Evolutionary conservation across 2,888 invertebrate genomes (phyloP), one percentile per base, ranked within the genome.

Genomic region (Belgica antarctica): DNA sequence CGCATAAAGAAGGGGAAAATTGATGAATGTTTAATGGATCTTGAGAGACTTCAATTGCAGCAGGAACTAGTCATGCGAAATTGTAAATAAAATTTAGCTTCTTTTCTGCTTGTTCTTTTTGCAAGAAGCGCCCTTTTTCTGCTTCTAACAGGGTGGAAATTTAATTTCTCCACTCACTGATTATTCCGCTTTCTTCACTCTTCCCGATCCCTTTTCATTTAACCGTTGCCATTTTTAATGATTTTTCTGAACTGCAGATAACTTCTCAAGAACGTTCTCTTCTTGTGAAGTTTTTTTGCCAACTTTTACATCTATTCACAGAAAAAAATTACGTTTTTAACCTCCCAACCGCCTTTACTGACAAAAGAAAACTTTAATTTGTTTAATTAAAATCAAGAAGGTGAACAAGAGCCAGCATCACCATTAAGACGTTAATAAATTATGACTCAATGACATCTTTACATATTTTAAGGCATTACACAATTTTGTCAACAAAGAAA

Each of bases 11-110:
- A 12, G 15, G 25, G 57, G 15, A 24, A 68, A 68, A 57, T 46
- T 68, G 68, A 68, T 68, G 68, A 68, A 68, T 57, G 34, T 68
- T 68, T 68, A 68, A 68, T 68, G 68, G 57, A 52, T 68, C 68
- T 52, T 47, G 46, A 63, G 15, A 46, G 8, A 25, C 41, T 41
- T 65, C 63, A 65, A 65, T 46, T 65, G 63, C 63, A 65, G 63
- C 22, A 22, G 27, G 46, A 57, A 57, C 52, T 47, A 68, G 68
- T 68, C 68, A 47, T 68, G 68, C 68, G 59, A 47, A 24, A 52
- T 68, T 57, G 68, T 68, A 68, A 46, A 65, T 47, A 65, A 27
- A 36, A 46, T 65, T 65, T n/a, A n/a, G n/a, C n/a, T n/a, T n/a
- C 41, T 52, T 22, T 22, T 52, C 41, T 15, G 52, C 34, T 31